phyloP scores from a whole-genome alignment of 2,113 vertebrate genomes.

The Barnardius zonarius region DNA sequence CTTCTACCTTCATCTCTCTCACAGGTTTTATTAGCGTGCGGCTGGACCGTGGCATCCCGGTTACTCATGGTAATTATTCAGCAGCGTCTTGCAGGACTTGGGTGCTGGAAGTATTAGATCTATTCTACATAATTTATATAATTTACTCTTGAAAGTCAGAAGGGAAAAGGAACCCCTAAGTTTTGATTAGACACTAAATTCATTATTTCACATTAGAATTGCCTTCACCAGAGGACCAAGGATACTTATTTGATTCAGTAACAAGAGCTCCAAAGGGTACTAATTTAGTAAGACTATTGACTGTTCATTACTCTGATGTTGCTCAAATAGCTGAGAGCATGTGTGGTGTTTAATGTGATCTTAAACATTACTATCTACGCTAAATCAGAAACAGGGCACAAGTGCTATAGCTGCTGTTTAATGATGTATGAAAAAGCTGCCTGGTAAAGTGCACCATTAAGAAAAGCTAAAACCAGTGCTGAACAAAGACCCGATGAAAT shows the following conservation, averaged over 20 bases:
- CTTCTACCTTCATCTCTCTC: neutral
- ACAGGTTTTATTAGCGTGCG: rapidly evolving
- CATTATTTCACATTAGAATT: constrained; percentile 56
- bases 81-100: neutral
- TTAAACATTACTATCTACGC: constrained; percentile 76
- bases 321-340: constrained; percentile 73
- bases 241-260: constrained; percentile 67
- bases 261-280: constrained; percentile 56
- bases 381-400: constrained; percentile 77
- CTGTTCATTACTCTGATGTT: constrained; percentile 71
- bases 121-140: constrained; percentile 25
- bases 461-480: constrained; percentile 76
- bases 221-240: constrained; percentile 51
- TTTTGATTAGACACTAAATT: constrained; percentile 67
- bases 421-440: constrained; percentile 84
- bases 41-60: neutral
- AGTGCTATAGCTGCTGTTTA: constrained; percentile 80
- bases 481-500: constrained; percentile 75
- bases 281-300: constrained; percentile 75
- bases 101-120: constrained; percentile 1
- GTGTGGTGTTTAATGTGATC: constrained; percentile 75
- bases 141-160: constrained; percentile 48
- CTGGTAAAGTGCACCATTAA: constrained; percentile 90
- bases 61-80: neutral
- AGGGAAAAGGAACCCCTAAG: constrained; percentile 35